These are phyloP conservation scores for Andrena dorsata DNA, from an alignment of 2,888 invertebrate genomes.

Conservation along the genomic window DNA sequence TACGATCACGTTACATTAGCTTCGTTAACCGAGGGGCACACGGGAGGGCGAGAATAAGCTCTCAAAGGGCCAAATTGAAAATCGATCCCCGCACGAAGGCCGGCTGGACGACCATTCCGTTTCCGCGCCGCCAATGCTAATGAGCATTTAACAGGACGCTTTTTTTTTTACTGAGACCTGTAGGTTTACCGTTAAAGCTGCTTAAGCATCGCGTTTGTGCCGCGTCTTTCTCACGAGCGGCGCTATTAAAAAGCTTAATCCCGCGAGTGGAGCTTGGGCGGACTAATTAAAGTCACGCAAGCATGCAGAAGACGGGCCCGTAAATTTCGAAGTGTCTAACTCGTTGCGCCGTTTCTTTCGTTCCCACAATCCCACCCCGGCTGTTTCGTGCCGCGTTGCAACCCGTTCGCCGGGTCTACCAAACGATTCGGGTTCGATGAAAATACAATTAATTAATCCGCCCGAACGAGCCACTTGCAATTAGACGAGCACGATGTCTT, in stretches of 20 bases:
- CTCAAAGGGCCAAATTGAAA: slow-evolving; percentile 24
- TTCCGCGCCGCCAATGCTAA: slow-evolving; percentile 42
- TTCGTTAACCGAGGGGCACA: neutral
- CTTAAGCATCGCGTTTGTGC: slow-evolving; percentile 34
- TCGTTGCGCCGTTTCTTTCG: neutral
- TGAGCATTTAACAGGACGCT: slow-evolving; percentile 35
- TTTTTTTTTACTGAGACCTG: slow-evolving; percentile 45
- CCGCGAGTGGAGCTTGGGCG: neutral
- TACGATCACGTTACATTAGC: slow-evolving; percentile 11
- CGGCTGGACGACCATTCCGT: slow-evolving; percentile 25
- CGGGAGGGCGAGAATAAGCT: neutral
- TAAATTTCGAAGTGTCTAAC: neutral
- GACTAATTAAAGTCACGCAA: slow-evolving; percentile 7
- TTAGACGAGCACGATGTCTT: slow-evolving; percentile 17
- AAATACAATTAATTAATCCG: slow-evolving; percentile 39
- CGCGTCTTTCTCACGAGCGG: slow-evolving; percentile 52
- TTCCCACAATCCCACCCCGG: neutral
- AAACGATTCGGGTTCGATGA: slow-evolving; percentile 11
- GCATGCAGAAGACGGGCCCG: neutral
- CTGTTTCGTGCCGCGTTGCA: neutral
- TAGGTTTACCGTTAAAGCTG: slow-evolving; percentile 55
- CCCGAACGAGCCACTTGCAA: slow-evolving; percentile 8
- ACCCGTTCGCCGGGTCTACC: neutral
- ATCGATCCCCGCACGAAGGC: slow-evolving; percentile 14
- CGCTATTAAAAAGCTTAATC: slow-evolving; percentile 14